Evolutionary conservation across 2,797 vertebrate genomes (phyloP).

Genomic region (Lepus townsendii): DNA sequence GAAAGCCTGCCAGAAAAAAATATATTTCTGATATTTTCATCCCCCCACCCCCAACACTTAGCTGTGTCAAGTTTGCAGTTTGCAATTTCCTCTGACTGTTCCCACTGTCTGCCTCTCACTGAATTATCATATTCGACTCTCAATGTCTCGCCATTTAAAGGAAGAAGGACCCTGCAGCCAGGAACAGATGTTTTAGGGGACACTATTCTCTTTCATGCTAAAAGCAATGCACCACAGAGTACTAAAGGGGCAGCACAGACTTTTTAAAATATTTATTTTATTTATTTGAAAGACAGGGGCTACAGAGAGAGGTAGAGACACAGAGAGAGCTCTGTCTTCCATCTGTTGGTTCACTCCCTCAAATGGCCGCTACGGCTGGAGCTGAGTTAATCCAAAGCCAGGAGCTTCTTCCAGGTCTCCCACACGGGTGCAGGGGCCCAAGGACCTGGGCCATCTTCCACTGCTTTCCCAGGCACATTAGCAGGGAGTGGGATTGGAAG

Average conservation of each 20-base stretch:
- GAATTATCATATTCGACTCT: constrained; percentile 19
- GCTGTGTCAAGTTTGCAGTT: constrained; percentile 82
- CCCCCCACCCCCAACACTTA: constrained; percentile 66
- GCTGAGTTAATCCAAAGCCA: too few relatives aligned
- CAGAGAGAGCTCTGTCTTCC: too few relatives aligned
- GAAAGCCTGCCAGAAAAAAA: constrained; percentile 87
- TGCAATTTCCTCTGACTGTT: constrained; percentile 69
- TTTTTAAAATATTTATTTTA: too few relatives aligned
- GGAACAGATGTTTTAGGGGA: not conserved
- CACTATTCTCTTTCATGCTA: not conserved
- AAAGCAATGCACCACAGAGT: not conserved
- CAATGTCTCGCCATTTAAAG: constrained; percentile 48
- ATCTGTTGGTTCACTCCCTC: too few relatives aligned
- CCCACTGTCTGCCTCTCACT: constrained; percentile 70
- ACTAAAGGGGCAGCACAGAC: not conserved
- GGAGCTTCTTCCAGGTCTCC: too few relatives aligned
- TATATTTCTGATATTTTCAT: constrained; percentile 84
- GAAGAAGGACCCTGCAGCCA: constrained; percentile 44
- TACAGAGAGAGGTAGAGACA: too few relatives aligned
- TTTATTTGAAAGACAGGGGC: not conserved
- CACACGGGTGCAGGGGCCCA: too few relatives aligned
- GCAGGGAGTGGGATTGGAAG: too few relatives aligned
- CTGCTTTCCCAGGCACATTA: too few relatives aligned
- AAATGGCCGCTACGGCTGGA: too few relatives aligned
- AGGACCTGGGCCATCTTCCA: too few relatives aligned